phyloP scores from a whole-genome alignment of 1,140 invertebrate genomes.

The Hyphantria cunea region DNA sequence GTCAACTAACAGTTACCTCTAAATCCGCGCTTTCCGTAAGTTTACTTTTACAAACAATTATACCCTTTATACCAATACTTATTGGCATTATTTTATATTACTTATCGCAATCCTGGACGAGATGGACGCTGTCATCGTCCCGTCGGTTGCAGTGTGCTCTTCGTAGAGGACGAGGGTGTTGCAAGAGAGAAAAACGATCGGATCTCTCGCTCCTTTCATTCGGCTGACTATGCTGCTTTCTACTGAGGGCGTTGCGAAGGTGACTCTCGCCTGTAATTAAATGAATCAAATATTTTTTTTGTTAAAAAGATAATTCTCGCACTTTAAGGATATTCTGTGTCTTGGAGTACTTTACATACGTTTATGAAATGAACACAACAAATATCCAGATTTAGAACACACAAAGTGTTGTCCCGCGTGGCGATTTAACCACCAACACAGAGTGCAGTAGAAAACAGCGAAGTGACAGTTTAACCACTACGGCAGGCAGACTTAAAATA shows the following conservation, averaged over 20 bases:
- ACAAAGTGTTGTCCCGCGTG: too few relatives aligned
- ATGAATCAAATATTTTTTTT: too few relatives aligned
- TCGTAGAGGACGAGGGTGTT: conserved; percentile 66
- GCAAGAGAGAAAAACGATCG: conserved; percentile 71
- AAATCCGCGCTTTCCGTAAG: background rate
- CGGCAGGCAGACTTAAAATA: too few relatives aligned
- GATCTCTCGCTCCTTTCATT: conserved; percentile 18
- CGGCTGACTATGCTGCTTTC: conserved; percentile 56
- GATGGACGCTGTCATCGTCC: conserved; percentile 70
- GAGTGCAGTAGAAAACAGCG: too few relatives aligned
- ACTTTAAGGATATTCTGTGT: too few relatives aligned
- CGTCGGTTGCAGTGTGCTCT: conserved; percentile 48
- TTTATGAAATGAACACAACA: too few relatives aligned
- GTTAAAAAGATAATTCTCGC: too few relatives aligned
- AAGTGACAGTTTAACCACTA: too few relatives aligned
- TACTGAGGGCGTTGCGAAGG: conserved; percentile 66
- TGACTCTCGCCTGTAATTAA: conserved; percentile 76
- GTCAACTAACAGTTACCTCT: background rate
- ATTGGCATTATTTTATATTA: conserved; percentile 36
- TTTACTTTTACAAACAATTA: background rate
- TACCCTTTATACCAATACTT: background rate
- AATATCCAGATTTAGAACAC: too few relatives aligned
- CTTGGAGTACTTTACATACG: too few relatives aligned
- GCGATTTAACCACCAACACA: too few relatives aligned
- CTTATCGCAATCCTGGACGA: conserved; percentile 73